phyloP scores from a whole-genome alignment of 2,888 invertebrate species.

The Drosophila affinis region DNA sequence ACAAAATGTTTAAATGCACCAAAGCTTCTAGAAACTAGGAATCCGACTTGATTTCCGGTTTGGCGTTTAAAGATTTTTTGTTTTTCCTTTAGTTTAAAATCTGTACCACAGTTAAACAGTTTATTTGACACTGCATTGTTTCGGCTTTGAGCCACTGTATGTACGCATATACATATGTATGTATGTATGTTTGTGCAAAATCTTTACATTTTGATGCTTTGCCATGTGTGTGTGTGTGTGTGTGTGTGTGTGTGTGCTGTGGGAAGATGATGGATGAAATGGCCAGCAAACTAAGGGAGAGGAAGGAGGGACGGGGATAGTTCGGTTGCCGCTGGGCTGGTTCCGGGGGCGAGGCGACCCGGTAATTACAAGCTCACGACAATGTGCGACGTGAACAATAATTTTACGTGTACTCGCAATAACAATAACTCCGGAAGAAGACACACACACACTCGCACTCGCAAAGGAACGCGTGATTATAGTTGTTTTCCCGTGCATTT shows the following conservation, averaged over 20 bases:
- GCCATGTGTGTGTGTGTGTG: neutral
- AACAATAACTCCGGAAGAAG: slow-evolving; percentile 77
- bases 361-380: slow-evolving; percentile 73
- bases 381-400: slow-evolving; percentile 69
- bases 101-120: no score
- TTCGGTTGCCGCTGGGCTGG: slow-evolving; percentile 14
- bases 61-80: no score
- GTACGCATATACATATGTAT: neutral
- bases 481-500: slow-evolving; percentile 9
- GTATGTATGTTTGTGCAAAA: neutral
- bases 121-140: no score
- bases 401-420: slow-evolving; percentile 75
- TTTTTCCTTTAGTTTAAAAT: no score
- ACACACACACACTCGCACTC: slow-evolving; percentile 19
- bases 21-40: no score
- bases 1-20: no score
- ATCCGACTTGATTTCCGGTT: no score
- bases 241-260: neutral
- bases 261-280: neutral
- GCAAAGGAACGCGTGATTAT: slow-evolving; percentile 18
- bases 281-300: neutral
- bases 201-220: neutral
- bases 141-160: no score
- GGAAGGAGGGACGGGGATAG: slow-evolving; percentile 8
- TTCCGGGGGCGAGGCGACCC: slow-evolving; percentile 54